A percentile compares a stretch with the other conserved stretches of the same genome.
phyloP scores from a whole-genome alignment of 2,113 vertebrate genomes.

The Nothobranchius kuhntae region DNA sequence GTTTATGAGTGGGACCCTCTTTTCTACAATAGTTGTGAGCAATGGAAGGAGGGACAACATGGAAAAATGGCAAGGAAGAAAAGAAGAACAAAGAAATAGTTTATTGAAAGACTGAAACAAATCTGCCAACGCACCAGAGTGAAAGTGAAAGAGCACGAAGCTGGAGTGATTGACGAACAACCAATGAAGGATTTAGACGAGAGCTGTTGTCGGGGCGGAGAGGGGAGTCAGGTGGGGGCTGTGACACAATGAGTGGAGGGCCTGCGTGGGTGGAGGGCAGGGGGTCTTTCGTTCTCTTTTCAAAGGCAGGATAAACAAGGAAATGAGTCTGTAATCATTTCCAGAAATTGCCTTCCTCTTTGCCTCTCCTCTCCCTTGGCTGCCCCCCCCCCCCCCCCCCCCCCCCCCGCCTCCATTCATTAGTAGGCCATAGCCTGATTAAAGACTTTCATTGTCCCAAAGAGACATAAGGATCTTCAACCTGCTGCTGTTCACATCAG shows the following conservation, averaged over 20 bases:
- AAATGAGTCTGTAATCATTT: conserved; percentile 86
- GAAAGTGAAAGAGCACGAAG: conserved; percentile 65
- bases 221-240: conserved; percentile 35
- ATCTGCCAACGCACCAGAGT: conserved; percentile 67
- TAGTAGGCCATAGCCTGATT: conserved; percentile 78
- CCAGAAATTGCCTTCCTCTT: conserved; percentile 82
- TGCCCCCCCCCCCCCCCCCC: conserved; percentile 41
- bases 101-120: conserved; percentile 72
- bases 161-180: conserved; percentile 60
- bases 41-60: conserved; percentile 50
- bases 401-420: conserved; percentile 74
- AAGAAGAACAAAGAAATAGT: conserved; percentile 66
- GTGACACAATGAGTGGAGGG: conserved; percentile 69
- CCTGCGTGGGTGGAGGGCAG: conserved; percentile 51
- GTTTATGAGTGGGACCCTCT: conserved; percentile 79
- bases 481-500: conserved; percentile 30
- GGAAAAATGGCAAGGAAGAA: conserved; percentile 53
- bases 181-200: conserved; percentile 54
- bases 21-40: conserved; percentile 65
- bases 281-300: conserved; percentile 69
- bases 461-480: conserved; percentile 44
- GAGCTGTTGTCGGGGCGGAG: conserved; percentile 34
- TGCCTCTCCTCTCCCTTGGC: conserved; percentile 60
- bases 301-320: conserved; percentile 83
- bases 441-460: conserved; percentile 72